Base-by-base conservation (phyloP, 2,888 invertebrate species). In the Abscondita cerata region DNA sequence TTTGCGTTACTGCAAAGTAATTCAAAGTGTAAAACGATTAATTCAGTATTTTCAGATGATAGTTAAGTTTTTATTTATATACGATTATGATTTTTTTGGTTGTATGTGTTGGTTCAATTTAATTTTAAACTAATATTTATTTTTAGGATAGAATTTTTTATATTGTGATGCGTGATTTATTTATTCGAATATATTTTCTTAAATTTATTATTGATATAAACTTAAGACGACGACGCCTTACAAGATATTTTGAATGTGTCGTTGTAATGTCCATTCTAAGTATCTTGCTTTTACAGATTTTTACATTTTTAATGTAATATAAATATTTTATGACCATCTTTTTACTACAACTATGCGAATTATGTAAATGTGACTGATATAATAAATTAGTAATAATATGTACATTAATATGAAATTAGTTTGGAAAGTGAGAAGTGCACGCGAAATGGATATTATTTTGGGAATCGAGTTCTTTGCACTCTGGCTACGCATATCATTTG, bases 271-370 rank as follows among this genome's bases (percentile, higher is more conserved):
- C n/a, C 65, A 66, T 66, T 67, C 63, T 55, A 65, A 65, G 58
- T 67, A 67, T 66, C 63, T 70, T 68, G 61, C 62, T 59, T 62
- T 58, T 66, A 66, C 62, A 61, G 63, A 68, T 68, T 66, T n/a
- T 67, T 62, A 62, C 68, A 69, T 68, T 69, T 70, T 66, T 70
- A 70, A 66, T 69, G 68, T 71, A 69, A 71, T 65, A 69, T 69
- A 70, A 58, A 70, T 70, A 71, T 71, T 71, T 71, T 71, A 71
- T 68, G 69, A 70, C 59, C 64, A 68, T 65, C 67, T 71, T 72
- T 72, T 71, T 72, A 71, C 70, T 70, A 68, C 70, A 70, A 62
- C 63, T 65, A 65, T 53, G 60, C 62, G 62, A 65, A 63, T 56
- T 66, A 62, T 59, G 59, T 68, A 68, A 68, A 68, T 68, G 68